Percentiles rank a stretch among this genome's conserved stretches.
phyloP scores from a whole-genome alignment of 2,797 vertebrate genomes.

The Cuniculus paca region DNA sequence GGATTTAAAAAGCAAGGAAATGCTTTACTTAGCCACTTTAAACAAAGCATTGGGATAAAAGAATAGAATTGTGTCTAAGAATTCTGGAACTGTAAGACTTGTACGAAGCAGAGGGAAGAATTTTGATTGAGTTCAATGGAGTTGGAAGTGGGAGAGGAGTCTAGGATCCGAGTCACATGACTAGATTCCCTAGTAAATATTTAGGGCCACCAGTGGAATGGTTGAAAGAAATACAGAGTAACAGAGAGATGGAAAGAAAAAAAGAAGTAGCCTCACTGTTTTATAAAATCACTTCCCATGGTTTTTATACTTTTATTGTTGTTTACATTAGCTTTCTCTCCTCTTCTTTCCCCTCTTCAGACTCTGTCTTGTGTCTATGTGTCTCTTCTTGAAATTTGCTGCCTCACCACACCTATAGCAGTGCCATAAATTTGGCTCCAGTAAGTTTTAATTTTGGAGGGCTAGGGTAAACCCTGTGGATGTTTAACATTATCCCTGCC shows the following conservation, averaged over 20 bases:
- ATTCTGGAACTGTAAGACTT: neutral
- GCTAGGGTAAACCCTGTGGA: neutral
- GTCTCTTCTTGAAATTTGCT: neutral
- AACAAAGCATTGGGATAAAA: neutral
- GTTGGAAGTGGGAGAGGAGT: neutral
- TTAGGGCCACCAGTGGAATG: neutral
- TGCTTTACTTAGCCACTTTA: neutral
- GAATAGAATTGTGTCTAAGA: neutral
- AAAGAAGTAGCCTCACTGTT: neutral
- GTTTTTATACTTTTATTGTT: neutral
- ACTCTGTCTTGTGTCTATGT: neutral
- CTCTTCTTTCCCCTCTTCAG: neutral
- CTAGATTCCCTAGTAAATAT: neutral
- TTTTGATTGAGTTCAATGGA: neutral
- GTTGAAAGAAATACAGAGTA: neutral
- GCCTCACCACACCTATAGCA: neutral
- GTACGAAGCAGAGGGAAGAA: neutral
- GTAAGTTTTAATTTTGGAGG: neutral
- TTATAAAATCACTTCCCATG: neutral
- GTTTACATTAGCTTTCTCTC: neutral
- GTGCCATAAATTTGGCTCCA: neutral
- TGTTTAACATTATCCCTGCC: neutral
- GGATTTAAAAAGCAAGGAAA: neutral
- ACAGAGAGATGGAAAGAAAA: neutral
- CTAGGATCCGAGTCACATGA: neutral